phyloP scores from a whole-genome alignment of 92 coral and sea anemone species.

The Galaxea fascicularis region DNA sequence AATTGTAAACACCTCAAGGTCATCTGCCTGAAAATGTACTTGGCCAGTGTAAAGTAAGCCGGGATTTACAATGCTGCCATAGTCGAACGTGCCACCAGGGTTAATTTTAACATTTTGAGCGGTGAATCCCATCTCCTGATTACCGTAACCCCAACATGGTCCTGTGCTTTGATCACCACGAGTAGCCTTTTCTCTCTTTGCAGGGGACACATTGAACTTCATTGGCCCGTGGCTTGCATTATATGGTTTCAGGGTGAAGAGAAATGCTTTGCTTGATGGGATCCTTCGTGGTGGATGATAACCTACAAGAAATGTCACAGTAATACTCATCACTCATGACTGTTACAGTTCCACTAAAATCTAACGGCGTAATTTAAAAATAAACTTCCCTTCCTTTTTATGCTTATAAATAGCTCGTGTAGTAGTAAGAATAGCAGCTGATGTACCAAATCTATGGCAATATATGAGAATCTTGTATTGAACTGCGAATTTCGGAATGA shows the following conservation, averaged over 20 bases:
- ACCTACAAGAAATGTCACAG: neutral
- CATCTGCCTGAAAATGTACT: slow-evolving; percentile 37
- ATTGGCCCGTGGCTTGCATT: neutral
- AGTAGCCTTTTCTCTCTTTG: neutral
- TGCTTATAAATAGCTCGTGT: too few relatives aligned
- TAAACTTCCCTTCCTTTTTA: too few relatives aligned
- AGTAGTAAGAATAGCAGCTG: too few relatives aligned
- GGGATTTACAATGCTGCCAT: neutral
- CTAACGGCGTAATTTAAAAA: too few relatives aligned
- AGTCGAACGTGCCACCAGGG: neutral
- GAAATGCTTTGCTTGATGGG: slow-evolving; percentile 35
- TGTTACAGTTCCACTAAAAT: too few relatives aligned
- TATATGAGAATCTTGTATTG: too few relatives aligned
- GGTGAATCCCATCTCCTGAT: slow-evolving; percentile 6
- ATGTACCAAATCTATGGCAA: too few relatives aligned
- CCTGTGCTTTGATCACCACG: neutral
- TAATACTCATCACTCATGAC: too few relatives aligned
- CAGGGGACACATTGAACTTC: slow-evolving; percentile 1
- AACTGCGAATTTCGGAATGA: too few relatives aligned
- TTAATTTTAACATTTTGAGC: neutral
- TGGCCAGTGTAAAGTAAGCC: slow-evolving; percentile 1
- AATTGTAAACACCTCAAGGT: slow-evolving; percentile 49
- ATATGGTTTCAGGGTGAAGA: slow-evolving; percentile 26
- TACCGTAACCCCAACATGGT: slow-evolving; percentile 26
- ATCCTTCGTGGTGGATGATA: neutral